Conservation (phyloP, 2,113 vertebrate genomes). For the Nerophis lumbriciformis region DNA sequence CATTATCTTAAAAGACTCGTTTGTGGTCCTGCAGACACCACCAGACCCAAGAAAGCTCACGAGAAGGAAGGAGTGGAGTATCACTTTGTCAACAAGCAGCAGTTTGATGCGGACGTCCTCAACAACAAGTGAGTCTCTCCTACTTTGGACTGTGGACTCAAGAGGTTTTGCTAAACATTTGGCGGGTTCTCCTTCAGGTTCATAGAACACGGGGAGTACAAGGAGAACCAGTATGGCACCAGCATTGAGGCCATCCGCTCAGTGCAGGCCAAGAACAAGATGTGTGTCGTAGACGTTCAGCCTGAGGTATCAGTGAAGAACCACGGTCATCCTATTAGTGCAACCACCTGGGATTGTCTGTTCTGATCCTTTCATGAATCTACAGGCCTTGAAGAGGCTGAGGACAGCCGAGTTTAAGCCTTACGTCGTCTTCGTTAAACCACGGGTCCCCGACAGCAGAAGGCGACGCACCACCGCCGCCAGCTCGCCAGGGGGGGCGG, state of each 20-base stretch:
- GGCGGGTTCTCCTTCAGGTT: constrained; percentile 71
- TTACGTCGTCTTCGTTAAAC: constrained; percentile 88
- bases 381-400: constrained; percentile 84
- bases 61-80: constrained; percentile 95
- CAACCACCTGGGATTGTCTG: neutral
- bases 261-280: constrained; percentile 88
- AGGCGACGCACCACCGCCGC: constrained; percentile 68
- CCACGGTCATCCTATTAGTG: neutral
- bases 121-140: constrained; percentile 82
- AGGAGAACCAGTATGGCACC: constrained; percentile 93
- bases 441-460: constrained; percentile 78
- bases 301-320: constrained; percentile 75
- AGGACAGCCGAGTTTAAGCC: constrained; percentile 91
- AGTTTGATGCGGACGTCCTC: constrained; percentile 84
- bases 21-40: constrained; percentile 75
- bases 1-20: neutral
- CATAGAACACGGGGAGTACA: constrained; percentile 91
- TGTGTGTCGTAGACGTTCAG: constrained; percentile 90
- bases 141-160: too few relatives aligned
- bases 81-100: constrained; percentile 91
- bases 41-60: constrained; percentile 85
- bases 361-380: constrained; percentile 3
- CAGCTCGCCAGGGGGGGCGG: constrained; percentile 76
- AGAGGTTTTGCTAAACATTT: neutral
- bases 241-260: constrained; percentile 89